Evolutionary conservation across 92 coral and sea anemone species (phyloP), one percentile per base, ranked within the genome.

Genomic region (Porites rus): DNA sequence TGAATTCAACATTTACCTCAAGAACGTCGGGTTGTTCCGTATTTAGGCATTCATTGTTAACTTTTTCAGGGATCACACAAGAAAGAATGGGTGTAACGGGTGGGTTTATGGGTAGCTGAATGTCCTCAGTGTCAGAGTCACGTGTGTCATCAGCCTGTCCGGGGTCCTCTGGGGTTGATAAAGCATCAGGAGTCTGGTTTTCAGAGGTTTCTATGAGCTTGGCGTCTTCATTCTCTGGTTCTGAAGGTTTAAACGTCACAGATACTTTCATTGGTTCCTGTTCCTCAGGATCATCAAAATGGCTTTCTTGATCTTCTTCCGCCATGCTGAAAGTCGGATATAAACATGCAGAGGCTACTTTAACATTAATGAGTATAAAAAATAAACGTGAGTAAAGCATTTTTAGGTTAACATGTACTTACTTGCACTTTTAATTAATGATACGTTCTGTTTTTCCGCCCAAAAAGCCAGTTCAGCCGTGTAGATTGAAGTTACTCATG

Each of bases 201-300:
- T 69, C 64, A 8, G 12, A 2, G 65, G 70, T 81, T 69, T 70
- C 78, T 10, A 21, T 25, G 25, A 53, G 52, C 25, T 59, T 70
- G 7, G n/a, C 68, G 14, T 63, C 69, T 7, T 63, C 69, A 10
- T 51, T 21, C 51, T 87, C 69, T 56, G 59, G 62, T 28, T 81
- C 62, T 66, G 84, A 93, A 21, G 91, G 77, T 58, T 88, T 89
- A 59, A 92, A 89, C 14, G 92, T 92, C 38, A 94, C 98, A 10
- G 95, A 94, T 11, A 94, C 93, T 54, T 83, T 83, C n/a, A 83
- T 83, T 6, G 80, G 87, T 63, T 83, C 80, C n/a, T 73, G 51
- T 2, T 28, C 87, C 10, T 74, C 80, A 1, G n/a, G 51, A 10
- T 73, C 87, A 25, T 63, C 87, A 50, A 22, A 74, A 83, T 74